Base-by-base conservation (phyloP, 2,888 invertebrate species). In the Eubasilissa splendida region DNA sequence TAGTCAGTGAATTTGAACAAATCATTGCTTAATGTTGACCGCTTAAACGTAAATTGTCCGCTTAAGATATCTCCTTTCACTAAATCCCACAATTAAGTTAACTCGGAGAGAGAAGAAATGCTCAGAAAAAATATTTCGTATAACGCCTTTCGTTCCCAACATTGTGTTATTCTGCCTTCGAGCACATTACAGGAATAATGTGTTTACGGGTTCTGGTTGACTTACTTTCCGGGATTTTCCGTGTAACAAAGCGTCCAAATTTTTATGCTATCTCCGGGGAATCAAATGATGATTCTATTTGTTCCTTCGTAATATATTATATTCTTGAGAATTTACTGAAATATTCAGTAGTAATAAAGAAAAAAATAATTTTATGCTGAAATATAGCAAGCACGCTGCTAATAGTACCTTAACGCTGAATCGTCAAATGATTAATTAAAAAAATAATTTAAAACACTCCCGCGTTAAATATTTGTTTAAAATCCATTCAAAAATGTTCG, bases 101-200 rank as follows among this genome's bases (percentile, higher is more conserved):
- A 22, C 11, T 54, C 22, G 33, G 22, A 71, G n/a, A 56, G 54
- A 71, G 54, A 71, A 54, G 54, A 54, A 71, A 31, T 54, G 10
- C 10, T 65, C 31, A 42, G 33, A 56, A 54, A 71, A 71, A 71
- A 58, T 71, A 71, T 71, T 71, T 42, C 71, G 7, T 33, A n/a
- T 12, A 71, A 71, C 56, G 54, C 56, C 71, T 31, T 9, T 56
- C 53, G 31, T 71, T 56, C 56, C 71, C 22, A 54, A 58, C 71
- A 71, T 71, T 54, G 14, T 71, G 71, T 71, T 71, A 71, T 71
- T 71, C 71, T 31, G 54, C 31, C 71, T 54, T 31, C 56, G 31
- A 54, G 71, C 56, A 58, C 53, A 71, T 71, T 71, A 71, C 22
- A 7, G 33, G 33, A 71, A 22, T 71, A 71, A 71, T 71, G 71